phyloP scores from a whole-genome alignment of 2,113 vertebrate species.

The Nothocercus julius region DNA sequence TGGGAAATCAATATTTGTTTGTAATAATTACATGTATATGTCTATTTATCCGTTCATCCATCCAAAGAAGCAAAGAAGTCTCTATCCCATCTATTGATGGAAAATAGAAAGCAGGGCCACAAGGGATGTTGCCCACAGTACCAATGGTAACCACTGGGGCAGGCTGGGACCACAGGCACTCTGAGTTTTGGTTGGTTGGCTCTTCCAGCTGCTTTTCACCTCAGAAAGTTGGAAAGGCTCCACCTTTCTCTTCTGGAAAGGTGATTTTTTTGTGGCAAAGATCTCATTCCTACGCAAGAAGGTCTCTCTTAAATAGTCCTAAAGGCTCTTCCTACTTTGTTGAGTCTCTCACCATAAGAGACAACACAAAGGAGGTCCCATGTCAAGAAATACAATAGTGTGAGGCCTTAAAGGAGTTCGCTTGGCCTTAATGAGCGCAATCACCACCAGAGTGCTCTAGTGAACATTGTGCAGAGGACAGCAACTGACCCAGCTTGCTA shows the following conservation, averaged over 20 bases:
- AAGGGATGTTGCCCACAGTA: neutral
- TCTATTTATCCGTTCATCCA: neutral
- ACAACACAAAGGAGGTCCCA: fast-evolving
- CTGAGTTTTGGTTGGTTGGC: neutral
- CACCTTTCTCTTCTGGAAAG: neutral
- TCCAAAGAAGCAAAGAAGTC: neutral
- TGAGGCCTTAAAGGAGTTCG: neutral
- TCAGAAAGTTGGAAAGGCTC: too few relatives aligned
- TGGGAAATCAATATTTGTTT: constrained; percentile 20
- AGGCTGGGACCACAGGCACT: neutral
- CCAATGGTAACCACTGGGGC: neutral
- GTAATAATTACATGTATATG: neutral
- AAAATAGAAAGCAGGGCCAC: neutral
- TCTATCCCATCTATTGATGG: neutral
- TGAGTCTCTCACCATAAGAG: neutral
- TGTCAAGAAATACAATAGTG: neutral
- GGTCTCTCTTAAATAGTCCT: neutral
- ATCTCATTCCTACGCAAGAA: neutral
- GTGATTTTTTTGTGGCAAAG: neutral
- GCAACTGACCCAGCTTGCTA: neutral
- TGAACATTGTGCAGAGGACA: neutral
- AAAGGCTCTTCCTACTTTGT: neutral
- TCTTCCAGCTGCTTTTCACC: neutral
- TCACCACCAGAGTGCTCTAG: neutral
- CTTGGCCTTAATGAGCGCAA: neutral